phyloP scores from a whole-genome alignment of 2,888 invertebrate species.

The Euclidia mi region DNA sequence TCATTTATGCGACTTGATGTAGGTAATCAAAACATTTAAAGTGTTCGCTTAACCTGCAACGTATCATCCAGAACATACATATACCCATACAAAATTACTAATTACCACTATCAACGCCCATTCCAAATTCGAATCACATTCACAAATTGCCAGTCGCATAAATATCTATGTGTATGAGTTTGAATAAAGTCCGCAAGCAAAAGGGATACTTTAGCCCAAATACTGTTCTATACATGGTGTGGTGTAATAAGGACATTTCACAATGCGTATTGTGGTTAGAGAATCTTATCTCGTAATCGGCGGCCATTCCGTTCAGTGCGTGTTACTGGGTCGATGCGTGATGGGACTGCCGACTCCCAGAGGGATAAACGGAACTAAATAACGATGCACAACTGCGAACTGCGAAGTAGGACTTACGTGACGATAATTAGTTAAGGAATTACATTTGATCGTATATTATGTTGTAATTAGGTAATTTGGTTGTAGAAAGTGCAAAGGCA shows the following conservation, averaged over 20 bases:
- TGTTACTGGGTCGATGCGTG: slow-evolving; percentile 78
- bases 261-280: slow-evolving; percentile 25
- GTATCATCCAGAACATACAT: no score
- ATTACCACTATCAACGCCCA: no score
- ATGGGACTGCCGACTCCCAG: slow-evolving; percentile 53
- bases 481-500: no score
- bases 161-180: no score
- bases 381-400: slow-evolving; percentile 16
- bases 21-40: no score
- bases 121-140: no score
- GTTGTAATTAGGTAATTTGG: no score
- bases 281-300: slow-evolving; percentile 55
- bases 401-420: slow-evolving; percentile 21
- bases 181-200: no score
- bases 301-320: slow-evolving; percentile 38
- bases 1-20: no score
- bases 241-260: slow-evolving; percentile 31
- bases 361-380: slow-evolving; percentile 39
- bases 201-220: slow-evolving; percentile 13
- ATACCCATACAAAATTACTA: no score
- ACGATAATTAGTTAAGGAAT: slow-evolving; percentile 18
- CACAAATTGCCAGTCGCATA: no score
- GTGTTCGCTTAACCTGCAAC: no score
- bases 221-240: slow-evolving; percentile 18
- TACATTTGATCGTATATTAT: not conserved